Evolutionary conservation across 2,888 invertebrate genomes (phyloP).

Genomic region (Cosmorhoe ocellata): DNA sequence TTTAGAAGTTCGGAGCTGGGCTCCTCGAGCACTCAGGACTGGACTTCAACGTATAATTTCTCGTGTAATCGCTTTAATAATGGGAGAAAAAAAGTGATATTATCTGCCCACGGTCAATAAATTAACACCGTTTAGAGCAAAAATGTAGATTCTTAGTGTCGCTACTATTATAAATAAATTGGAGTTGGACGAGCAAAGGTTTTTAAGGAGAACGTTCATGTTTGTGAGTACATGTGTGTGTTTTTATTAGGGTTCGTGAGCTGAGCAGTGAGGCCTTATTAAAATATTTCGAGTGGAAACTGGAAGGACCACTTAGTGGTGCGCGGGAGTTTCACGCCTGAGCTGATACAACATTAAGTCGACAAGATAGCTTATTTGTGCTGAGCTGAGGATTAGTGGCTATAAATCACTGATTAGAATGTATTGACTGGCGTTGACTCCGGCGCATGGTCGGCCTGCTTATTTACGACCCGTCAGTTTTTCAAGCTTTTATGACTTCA

Average conservation of each 20-base stretch:
- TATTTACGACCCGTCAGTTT: constrained; percentile 70
- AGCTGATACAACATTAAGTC: constrained; percentile 81
- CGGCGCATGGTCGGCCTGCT: constrained; percentile 63
- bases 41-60: constrained; percentile 79
- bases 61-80: constrained; percentile 82
- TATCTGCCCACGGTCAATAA: constrained; percentile 83
- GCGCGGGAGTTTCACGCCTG: constrained; percentile 83
- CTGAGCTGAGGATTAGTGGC: constrained; percentile 80
- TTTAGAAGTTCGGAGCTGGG: constrained; percentile 34
- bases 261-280: constrained; percentile 81
- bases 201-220: constrained; percentile 63
- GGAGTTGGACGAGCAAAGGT: constrained; percentile 58
- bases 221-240: constrained; percentile 65
- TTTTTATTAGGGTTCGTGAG: constrained; percentile 81
- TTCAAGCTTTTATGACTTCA: constrained; percentile 68
- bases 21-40: constrained; percentile 62
- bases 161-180: constrained; percentile 81
- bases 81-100: constrained; percentile 80
- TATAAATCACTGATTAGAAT: constrained; percentile 83
- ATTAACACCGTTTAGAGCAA: constrained; percentile 83
- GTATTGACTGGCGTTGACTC: constrained; percentile 80
- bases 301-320: constrained; percentile 83
- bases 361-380: constrained; percentile 83
- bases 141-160: constrained; percentile 81
- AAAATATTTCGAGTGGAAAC: constrained; percentile 83